These are phyloP conservation scores for Hiodon tergisus DNA, from an alignment of 2,113 vertebrate species.

Conservation along the genomic window DNA sequence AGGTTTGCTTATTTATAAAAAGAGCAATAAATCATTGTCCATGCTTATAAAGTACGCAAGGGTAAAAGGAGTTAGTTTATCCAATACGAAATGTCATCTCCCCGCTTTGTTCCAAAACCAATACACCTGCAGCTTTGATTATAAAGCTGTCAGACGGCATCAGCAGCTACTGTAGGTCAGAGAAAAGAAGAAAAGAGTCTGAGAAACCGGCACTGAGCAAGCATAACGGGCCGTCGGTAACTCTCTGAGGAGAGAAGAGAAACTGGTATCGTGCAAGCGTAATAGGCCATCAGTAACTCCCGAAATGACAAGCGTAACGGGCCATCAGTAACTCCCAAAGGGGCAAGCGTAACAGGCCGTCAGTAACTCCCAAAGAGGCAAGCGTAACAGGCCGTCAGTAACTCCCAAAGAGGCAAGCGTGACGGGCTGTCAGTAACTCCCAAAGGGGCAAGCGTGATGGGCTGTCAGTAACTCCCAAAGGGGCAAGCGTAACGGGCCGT, in stretches of 20 bases:
- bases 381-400: too few relatives aligned
- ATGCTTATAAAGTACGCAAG: conserved; percentile 14
- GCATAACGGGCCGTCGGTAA: neutral
- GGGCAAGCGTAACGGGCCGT: too few relatives aligned
- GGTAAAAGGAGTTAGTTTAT: neutral
- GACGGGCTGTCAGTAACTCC: too few relatives aligned
- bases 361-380: too few relatives aligned
- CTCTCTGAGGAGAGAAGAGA: neutral
- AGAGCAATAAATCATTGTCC: conserved; percentile 11
- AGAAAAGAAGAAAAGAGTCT: neutral
- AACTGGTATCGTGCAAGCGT: too few relatives aligned
- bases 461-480: too few relatives aligned
- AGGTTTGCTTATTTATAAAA: conserved; percentile 10
- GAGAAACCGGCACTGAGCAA: neutral
- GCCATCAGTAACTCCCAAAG: too few relatives aligned
- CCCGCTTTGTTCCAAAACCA: conserved; percentile 16
- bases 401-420: too few relatives aligned
- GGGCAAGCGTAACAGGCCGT: too few relatives aligned
- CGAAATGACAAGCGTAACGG: too few relatives aligned
- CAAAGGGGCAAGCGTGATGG: too few relatives aligned
- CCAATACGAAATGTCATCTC: conserved; percentile 6
- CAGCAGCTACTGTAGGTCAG: neutral
- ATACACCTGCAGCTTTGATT: conserved; percentile 23
- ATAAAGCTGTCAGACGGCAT: conserved; percentile 29
- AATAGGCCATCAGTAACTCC: too few relatives aligned